phyloP scores from a whole-genome alignment of 1,140 invertebrate genomes.

The Drosophila busckii region DNA sequence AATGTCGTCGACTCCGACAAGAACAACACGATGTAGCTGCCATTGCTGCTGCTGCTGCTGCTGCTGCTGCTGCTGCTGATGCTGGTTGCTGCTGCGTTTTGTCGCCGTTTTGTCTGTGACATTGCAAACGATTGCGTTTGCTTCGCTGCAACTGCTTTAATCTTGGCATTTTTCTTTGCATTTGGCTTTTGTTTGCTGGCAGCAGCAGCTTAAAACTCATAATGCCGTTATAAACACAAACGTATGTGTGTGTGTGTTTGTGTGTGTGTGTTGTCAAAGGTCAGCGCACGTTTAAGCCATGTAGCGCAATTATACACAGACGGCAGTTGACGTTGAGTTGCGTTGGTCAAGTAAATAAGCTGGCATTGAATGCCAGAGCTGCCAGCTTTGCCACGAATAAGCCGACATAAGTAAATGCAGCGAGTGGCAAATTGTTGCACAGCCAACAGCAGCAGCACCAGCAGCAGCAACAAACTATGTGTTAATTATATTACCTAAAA shows the following conservation, averaged over 20 bases:
- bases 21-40: constrained; percentile 69
- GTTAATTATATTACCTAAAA: constrained; percentile 52
- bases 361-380: too few relatives aligned
- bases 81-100: constrained; percentile 40
- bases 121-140: constrained; percentile 52
- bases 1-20: constrained; percentile 28
- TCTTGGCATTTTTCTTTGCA: constrained; percentile 24
- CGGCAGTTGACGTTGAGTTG: constrained; percentile 43
- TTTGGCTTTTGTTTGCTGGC: constrained; percentile 33
- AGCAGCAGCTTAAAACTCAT: constrained; percentile 70
- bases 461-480: constrained; percentile 27
- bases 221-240: constrained; percentile 72
- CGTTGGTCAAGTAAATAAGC: too few relatives aligned
- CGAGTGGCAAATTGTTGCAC: constrained; percentile 6
- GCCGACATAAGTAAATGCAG: constrained; percentile 6
- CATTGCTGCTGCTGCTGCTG: constrained; percentile 31
- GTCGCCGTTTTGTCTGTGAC: constrained; percentile 75
- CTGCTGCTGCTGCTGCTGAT: background rate
- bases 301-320: constrained; percentile 73
- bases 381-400: constrained; percentile 35
- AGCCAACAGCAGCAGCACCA: background rate
- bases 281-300: constrained; percentile 75
- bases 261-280: constrained; percentile 56
- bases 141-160: constrained; percentile 29
- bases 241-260: constrained; percentile 29